Evolutionary conservation across 2,888 invertebrate species (phyloP), one percentile per base, ranked within the genome.

Genomic region (Eupithecia abbreviata): DNA sequence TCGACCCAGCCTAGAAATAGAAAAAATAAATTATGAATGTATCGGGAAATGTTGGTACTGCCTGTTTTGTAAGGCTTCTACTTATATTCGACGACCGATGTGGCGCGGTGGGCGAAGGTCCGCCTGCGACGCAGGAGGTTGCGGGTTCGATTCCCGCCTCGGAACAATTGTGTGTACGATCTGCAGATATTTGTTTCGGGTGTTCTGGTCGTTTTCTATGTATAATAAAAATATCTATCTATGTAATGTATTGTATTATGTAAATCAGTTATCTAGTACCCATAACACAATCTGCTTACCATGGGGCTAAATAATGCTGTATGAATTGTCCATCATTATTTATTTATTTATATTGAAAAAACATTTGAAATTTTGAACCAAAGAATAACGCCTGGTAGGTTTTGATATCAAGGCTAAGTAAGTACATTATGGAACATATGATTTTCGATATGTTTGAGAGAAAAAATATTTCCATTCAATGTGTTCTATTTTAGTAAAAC

Each of bases 401-500:
- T n/a, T 55, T 55, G 12, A n/a, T 55, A n/a, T 55, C 55, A 55
- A 55, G 55, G 7, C n/a, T n/a, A 6, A n/a, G n/a, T 55, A 47
- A 3, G n/a, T n/a, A 9, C 7, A 58, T 3, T 0, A 3, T 18
- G 18, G 58, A 58, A 58, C n/a, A 9, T 58, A 18, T 18, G 9
- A 51, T 18, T 55, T n/a, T 58, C n/a, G n/a, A 3, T 58, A n/a
- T 9, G 4, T 58, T 3, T 58, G 18, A 18, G n/a, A 15, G 15
- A 58, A 9, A 18, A 30, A 10, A 30, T 18, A 10, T 4, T 62
- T 62, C 10, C 30, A 30, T 12, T 30, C 2, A 62, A 62, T 62
- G 30, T 18, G 5, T 66, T 66, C 15, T 66, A 66, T 62, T 62
- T 66, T 42, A 42, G 66, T 66, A 66, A 66, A 66, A 66, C 42